Percentiles rank a stretch among this genome's conserved stretches.
These are phyloP conservation scores for Ceratothoa steindachneri DNA, from an alignment of 2,888 invertebrate genomes.

Conservation along the genomic window DNA sequence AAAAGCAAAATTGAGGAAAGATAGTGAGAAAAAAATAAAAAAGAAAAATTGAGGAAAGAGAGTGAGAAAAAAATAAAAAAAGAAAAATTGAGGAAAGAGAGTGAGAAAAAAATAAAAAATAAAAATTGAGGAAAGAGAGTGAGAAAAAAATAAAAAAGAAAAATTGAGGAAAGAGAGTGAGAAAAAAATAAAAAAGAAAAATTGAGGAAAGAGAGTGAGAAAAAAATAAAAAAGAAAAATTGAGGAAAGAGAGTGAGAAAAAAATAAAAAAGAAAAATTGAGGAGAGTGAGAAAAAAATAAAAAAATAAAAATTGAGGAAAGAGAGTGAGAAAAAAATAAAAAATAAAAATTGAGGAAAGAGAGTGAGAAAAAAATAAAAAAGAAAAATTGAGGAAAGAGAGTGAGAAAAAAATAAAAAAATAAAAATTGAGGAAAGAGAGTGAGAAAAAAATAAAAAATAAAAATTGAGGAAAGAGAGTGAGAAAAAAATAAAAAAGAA, in stretches of 20 bases:
- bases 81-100: neutral
- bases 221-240: neutral
- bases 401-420: neutral
- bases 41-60: too few relatives aligned
- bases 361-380: neutral
- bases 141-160: neutral
- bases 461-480: neutral
- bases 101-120: neutral
- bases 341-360: neutral
- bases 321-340: neutral
- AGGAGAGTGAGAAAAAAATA: neutral
- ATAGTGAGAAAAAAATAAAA: too few relatives aligned
- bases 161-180: neutral
- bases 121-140: neutral
- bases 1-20: too few relatives aligned
- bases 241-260: neutral
- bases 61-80: too few relatives aligned
- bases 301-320: neutral
- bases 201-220: neutral
- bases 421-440: neutral
- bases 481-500: neutral
- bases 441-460: neutral
- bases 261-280: neutral
- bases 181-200: neutral
- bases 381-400: neutral